Evolutionary conservation across 2,113 vertebrate species (phyloP), one percentile per base, ranked within the genome.

Genomic region (Lethenteron reissneri): DNA sequence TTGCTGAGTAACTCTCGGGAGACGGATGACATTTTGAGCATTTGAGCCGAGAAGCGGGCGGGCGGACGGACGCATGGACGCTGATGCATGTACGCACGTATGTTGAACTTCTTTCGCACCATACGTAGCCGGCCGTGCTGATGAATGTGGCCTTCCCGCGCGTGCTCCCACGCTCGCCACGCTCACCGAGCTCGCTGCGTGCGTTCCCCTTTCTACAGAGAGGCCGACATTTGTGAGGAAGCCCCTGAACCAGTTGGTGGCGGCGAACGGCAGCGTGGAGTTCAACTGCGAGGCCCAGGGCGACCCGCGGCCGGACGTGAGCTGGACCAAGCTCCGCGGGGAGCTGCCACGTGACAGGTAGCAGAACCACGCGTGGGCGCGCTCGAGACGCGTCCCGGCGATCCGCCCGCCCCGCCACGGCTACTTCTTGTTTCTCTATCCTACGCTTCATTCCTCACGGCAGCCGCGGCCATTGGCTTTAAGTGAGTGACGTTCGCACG

Each of bases 201-300:
- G 64, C 25, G n/a, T 25, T 68, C 25, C 64, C n/a, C n/a, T 25
- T 68, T 64, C 25, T 25, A 17, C 64, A 68, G 64, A 68, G 21
- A n/a, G 64, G 21, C 64, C 64, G n/a, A 68, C 64, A 11, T 68
- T 68, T 11, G 21, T 21, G 21, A 68, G 64, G 64, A 68, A 21
- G 21, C 64, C 64, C n/a, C 64, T 68, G 64, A 68, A 21, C 64
- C 64, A 68, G 64, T 21, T 68, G 64, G 64, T 68, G 64, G 64
- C 64, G n/a, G 64, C n/a, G 64, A 68, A 68, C 21, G 64, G 21
- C n/a, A 68, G 64, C 21, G 64, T 68, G 9, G 64, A 68, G 64
- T 68, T 68, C 21, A 21, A 17, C n/a, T 68, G 64, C 11, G n/a
- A 68, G 21, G 64, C 64, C 21, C n/a, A 68, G n/a, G 64, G 64